A percentile compares a stretch with the other conserved stretches of the same genome.
Conservation (phyloP, 2,113 vertebrate species). For the Lophius piscatorius region DNA sequence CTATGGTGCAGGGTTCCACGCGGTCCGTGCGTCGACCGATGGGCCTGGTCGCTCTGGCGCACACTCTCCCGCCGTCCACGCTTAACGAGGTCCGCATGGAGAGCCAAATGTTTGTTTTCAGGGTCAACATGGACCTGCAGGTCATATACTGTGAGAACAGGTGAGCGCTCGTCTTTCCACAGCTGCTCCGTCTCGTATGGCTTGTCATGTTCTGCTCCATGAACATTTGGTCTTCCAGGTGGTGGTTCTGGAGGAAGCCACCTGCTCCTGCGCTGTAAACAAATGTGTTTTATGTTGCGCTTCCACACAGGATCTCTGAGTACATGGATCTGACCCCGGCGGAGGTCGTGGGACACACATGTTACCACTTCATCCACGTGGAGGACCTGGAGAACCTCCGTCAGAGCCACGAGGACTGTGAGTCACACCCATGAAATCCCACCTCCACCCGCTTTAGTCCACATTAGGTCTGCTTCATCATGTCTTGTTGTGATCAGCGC, state of each 20-base stretch:
- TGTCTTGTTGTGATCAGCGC: constrained; percentile 52
- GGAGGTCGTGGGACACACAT: constrained; percentile 90
- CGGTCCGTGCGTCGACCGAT: constrained; percentile 79
- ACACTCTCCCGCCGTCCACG: constrained; percentile 88
- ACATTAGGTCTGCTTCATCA: background rate
- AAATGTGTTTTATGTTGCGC: constrained; percentile 21
- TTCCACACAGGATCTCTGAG: constrained; percentile 84
- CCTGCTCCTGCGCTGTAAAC: constrained; percentile 29
- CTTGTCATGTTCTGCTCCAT: constrained; percentile 39
- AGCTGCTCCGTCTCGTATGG: constrained; percentile 12
- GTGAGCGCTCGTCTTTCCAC: constrained; percentile 51
- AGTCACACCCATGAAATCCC: constrained; percentile 47
- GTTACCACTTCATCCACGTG: constrained; percentile 89
- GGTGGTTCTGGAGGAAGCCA: constrained; percentile 26
- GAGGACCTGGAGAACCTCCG: constrained; percentile 87
- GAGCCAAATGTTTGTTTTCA: constrained; percentile 89
- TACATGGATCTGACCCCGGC: constrained; percentile 90
- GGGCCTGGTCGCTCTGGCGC: constrained; percentile 88
- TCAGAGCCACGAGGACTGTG: constrained; percentile 90
- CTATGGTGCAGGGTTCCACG: constrained; percentile 74
- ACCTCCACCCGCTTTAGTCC: background rate
- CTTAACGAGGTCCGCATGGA: constrained; percentile 91
- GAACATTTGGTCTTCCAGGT: constrained; percentile 40
- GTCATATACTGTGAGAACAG: constrained; percentile 93
- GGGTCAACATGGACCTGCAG: constrained; percentile 92